These are phyloP conservation scores for Euzophera pinguis DNA, from an alignment of 2,888 invertebrate species.

Conservation along the genomic window DNA sequence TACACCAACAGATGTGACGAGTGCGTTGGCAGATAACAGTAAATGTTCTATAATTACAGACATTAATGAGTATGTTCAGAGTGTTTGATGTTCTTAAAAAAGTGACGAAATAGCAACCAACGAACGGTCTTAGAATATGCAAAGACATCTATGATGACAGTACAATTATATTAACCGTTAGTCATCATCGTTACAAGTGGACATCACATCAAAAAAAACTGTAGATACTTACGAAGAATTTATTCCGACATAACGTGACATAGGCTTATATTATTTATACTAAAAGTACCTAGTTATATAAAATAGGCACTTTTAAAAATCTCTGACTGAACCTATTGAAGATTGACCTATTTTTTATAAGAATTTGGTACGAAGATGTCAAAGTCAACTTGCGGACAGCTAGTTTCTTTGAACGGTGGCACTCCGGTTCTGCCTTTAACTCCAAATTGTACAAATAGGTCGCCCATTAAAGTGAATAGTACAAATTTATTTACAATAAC, in stretches of 20 bases:
- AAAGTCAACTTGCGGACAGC: too few species aligned
- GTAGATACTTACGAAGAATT: neutral
- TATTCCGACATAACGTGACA: neutral
- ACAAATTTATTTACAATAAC: too few species aligned
- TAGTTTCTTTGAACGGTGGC: too few species aligned
- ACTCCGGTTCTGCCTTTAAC: too few species aligned
- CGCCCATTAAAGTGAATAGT: too few species aligned
- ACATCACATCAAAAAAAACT: conserved; percentile 1
- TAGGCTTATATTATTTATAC: neutral
- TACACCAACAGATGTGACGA: conserved; percentile 32
- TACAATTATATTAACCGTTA: conserved; percentile 10
- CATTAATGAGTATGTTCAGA: neutral
- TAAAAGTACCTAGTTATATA: neutral
- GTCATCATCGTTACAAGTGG: conserved; percentile 8
- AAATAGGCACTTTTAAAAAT: too few species aligned
- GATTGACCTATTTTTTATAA: too few species aligned
- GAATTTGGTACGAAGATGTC: too few species aligned
- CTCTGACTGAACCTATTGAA: too few species aligned
- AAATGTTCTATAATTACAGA: conserved; percentile 16
- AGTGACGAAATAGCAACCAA: neutral
- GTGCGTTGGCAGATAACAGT: conserved; percentile 32
- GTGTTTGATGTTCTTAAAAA: conserved; percentile 5
- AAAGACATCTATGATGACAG: neutral
- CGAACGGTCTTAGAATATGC: neutral
- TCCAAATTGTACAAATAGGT: too few species aligned